Percentiles rank a stretch among this genome's conserved stretches.
phyloP scores from a whole-genome alignment of 1,140 invertebrate species.

The Leptoteleia sp. region DNA sequence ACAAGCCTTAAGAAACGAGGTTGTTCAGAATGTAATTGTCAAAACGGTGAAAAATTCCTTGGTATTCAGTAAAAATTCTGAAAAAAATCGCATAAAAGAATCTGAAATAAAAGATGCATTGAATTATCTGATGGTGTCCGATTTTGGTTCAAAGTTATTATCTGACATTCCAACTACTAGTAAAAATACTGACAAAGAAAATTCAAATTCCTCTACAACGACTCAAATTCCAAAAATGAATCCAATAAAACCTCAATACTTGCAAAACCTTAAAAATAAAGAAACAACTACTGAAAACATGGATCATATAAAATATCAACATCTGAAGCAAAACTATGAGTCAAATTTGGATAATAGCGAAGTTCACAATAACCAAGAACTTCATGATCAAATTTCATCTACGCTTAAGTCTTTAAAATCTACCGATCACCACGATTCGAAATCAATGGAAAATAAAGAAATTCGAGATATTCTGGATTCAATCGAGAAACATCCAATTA shows the following conservation, averaged over 20 bases:
- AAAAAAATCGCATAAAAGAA: constrained; percentile 55
- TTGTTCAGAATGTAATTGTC: too few relatives aligned
- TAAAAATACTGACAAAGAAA: too few relatives aligned
- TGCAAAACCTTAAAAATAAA: too few relatives aligned
- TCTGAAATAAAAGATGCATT: constrained; percentile 58
- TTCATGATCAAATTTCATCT: constrained; percentile 10
- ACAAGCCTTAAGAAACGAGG: too few relatives aligned
- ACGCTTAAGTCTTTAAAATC: constrained; percentile 8
- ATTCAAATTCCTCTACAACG: neutral
- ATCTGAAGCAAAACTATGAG: too few relatives aligned
- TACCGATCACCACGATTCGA: constrained; percentile 5
- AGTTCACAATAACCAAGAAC: constrained; percentile 3
- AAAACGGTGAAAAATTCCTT: constrained; percentile 64
- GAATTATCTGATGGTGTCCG: constrained; percentile 51
- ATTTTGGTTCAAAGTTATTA: constrained; percentile 1
- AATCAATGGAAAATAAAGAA: constrained; percentile 4
- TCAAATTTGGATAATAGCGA: neutral
- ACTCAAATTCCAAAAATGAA: neutral
- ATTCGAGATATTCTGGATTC: constrained; percentile 37
- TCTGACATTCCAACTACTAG: neutral
- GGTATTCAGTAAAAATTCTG: constrained; percentile 18
- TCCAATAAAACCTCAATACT: neutral
- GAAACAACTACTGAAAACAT: too few relatives aligned
- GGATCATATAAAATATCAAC: too few relatives aligned
- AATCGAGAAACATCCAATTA: constrained; percentile 59